phyloP scores from a whole-genome alignment of 2,888 invertebrate species.

The Geotrupes spiniger region DNA sequence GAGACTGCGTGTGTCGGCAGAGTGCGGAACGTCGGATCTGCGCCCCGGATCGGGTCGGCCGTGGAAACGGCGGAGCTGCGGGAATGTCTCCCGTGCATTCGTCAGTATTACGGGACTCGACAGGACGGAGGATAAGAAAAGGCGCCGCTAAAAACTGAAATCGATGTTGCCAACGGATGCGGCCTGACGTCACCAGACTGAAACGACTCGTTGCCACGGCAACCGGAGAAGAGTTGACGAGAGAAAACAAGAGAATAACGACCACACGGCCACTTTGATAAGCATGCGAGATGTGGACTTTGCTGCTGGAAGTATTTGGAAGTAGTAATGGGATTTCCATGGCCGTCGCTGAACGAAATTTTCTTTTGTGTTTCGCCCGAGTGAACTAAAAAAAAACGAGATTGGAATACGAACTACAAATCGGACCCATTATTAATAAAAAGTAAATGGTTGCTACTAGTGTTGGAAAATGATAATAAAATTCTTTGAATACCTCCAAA shows the following conservation, averaged over 20 bases:
- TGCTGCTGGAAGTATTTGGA: not conserved
- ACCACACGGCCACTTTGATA: slow-evolving; percentile 16
- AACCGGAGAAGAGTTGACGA: slow-evolving; percentile 37
- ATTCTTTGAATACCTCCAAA: no score
- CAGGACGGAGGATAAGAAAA: not conserved
- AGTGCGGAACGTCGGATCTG: not conserved
- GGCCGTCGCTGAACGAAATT: no score
- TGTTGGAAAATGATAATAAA: no score
- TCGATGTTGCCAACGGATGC: slow-evolving; percentile 41
- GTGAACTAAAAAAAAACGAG: no score
- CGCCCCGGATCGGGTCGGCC: not conserved
- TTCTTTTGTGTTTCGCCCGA: no score
- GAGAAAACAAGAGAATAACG: slow-evolving; percentile 24
- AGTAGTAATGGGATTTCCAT: no score
- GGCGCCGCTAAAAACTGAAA: slow-evolving; percentile 36
- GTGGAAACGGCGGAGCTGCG: slow-evolving; percentile 1
- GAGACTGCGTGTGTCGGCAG: not conserved
- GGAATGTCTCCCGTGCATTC: not conserved
- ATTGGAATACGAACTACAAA: no score
- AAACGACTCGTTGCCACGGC: slow-evolving; percentile 40
- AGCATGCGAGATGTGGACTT: not conserved
- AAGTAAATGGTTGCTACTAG: no score
- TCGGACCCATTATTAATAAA: no score
- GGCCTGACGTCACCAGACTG: slow-evolving; percentile 42
- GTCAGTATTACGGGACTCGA: no score